Percentiles rank a stretch among this genome's conserved stretches.
These are phyloP conservation scores for Felis catus DNA, from an alignment of 2,113 vertebrate genomes.

Conservation along the genomic window DNA sequence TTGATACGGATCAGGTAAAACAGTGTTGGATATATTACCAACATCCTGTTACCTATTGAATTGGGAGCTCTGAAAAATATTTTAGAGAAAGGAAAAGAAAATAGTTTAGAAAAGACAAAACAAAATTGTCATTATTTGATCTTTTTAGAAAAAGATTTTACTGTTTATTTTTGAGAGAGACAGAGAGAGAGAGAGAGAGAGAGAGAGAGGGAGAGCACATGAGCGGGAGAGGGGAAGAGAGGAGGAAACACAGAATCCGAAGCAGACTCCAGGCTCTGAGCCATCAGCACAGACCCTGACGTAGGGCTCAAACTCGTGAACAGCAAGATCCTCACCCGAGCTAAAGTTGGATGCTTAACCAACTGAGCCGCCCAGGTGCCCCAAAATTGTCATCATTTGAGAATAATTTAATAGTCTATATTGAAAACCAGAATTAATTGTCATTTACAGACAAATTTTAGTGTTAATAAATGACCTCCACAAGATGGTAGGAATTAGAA, in stretches of 20 bases:
- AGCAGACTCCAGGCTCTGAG: too few species aligned
- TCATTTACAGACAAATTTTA: background rate
- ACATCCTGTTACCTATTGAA: background rate
- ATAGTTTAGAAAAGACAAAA: background rate
- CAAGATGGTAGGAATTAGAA: background rate
- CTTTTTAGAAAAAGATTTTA: too few species aligned
- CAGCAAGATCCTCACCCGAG: too few species aligned
- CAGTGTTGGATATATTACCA: background rate
- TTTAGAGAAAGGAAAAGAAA: background rate
- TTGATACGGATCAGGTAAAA: background rate
- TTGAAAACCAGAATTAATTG: background rate
- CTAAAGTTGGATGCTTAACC: too few species aligned
- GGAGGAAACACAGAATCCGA: too few species aligned
- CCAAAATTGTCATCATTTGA: background rate
- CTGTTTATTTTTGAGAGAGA: too few species aligned
- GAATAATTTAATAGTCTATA: background rate
- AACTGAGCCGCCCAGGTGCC: too few species aligned
- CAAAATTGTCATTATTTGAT: background rate
- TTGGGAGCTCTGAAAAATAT: background rate
- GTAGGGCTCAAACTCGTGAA: too few species aligned
- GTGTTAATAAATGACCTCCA: background rate
- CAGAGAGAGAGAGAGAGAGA: too few species aligned
- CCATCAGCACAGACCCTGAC: too few species aligned
- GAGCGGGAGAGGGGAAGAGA: too few species aligned
- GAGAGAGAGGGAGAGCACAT: rapidly evolving